Evolutionary conservation across 53 echinoderm and acorn worm genomes (phyloP), one percentile per base, ranked within the genome.

Genomic region (Stichopus horrens): DNA sequence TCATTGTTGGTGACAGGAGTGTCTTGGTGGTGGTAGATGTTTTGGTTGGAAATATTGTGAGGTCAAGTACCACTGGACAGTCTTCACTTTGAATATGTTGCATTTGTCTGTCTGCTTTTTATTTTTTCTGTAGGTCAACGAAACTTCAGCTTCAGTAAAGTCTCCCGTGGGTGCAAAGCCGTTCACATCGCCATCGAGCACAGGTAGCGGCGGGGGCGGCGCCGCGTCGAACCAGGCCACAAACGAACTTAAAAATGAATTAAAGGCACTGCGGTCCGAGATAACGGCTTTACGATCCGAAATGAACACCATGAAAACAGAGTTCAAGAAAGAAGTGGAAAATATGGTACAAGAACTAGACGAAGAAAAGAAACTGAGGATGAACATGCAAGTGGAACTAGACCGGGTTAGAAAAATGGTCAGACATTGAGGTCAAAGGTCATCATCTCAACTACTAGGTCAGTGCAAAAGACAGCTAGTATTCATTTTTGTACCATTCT

Each of bases 351-450:
- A 90, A 23, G 99, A 99, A 86, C 84, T 99, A 4, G 99, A 99
- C 21, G 96, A 99, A 56, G 99, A 99, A 87, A 99, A 99, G 93
- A 98, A 94, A 77, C 79, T 88, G 4, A 67, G 95, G 21, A 93
- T 95, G 95, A 94, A 88, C 79, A 98, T 98, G 98, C 93, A 95
- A 85, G 98, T 98, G 53, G 98, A 98, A 55, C 68, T 95, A 9
- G 98, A 98, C 57, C 86, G 98, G 52, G 90, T 98, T 23, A 94
- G 88, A 68, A 95, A 92, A 87, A 79, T 93, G 52, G 92, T 98
- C 80, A 76, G 89, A 68, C 88, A 98, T 76, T 90, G 89, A 86
- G 83, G 14, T 71, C 71, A 71, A 16, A 20, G 71, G 71, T 71
- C 71, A 18, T 71, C 71, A 71, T 18, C 71, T 71, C 71, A 71